A percentile compares a stretch with the other conserved stretches of the same genome.
Evolutionary conservation across 2,888 invertebrate species (phyloP).

Genomic region (Cephus pygmeus): DNA sequence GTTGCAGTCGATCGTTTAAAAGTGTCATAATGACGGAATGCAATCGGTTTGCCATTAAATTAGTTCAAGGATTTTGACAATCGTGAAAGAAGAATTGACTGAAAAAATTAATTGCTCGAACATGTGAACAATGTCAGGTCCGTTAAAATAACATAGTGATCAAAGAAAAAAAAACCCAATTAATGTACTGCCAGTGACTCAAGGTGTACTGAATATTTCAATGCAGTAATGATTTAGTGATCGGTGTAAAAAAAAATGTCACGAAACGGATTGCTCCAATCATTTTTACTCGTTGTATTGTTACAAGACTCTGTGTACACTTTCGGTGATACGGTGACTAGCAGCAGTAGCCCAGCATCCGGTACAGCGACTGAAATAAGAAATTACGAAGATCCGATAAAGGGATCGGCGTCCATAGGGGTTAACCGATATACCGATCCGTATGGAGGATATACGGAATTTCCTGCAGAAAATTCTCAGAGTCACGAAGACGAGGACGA

Average conservation of each 20-base stretch:
- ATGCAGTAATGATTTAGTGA: neutral
- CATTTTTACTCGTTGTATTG: neutral
- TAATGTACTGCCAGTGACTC: neutral
- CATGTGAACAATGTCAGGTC: neutral
- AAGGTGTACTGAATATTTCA: neutral
- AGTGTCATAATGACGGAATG: slow-evolving; percentile 10
- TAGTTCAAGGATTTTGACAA: neutral
- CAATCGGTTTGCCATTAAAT: neutral
- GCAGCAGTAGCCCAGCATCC: neutral
- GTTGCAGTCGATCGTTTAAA: slow-evolving; percentile 43
- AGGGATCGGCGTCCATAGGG: neutral
- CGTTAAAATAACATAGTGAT: neutral
- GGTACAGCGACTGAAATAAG: neutral
- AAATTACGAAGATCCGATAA: neutral
- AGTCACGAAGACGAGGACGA: slow-evolving; percentile 12
- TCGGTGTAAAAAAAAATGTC: neutral
- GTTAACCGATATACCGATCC: slow-evolving; percentile 2
- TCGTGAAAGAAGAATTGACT: neutral
- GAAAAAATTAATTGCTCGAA: neutral
- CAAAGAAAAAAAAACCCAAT: neutral
- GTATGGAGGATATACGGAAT: neutral
- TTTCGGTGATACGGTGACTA: neutral
- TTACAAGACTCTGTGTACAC: neutral
- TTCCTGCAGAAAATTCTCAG: neutral
- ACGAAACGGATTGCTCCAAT: neutral